Evolutionary conservation across 2,888 invertebrate genomes (phyloP).

Genomic region (Alloscopus bannaensis): DNA sequence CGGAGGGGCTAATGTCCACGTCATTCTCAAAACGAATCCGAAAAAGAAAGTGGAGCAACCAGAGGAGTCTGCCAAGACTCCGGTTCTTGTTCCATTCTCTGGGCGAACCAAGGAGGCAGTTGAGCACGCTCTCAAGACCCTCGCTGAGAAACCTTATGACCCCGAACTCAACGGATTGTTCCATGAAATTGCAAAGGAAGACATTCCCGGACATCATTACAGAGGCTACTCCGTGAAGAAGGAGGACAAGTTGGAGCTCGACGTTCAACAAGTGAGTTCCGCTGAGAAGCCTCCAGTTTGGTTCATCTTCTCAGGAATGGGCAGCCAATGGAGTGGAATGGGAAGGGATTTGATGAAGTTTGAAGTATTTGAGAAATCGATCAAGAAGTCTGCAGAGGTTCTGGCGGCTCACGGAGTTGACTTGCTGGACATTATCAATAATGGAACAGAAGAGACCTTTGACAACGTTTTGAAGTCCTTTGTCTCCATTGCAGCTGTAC

Average conservation of each 20-base stretch:
- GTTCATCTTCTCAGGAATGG: slow-evolving; percentile 99
- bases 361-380: slow-evolving; percentile 87
- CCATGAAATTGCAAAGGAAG: slow-evolving; percentile 83
- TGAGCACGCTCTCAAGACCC: slow-evolving; percentile 64
- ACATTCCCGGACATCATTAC: slow-evolving; percentile 85
- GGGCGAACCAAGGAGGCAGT: slow-evolving; percentile 89
- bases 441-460: slow-evolving; percentile 85
- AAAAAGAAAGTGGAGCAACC: slow-evolving; percentile 77
- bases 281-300: slow-evolving; percentile 88
- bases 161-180: slow-evolving; percentile 86
- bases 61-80: slow-evolving; percentile 74
- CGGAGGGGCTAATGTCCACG: slow-evolving; percentile 97
- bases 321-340: slow-evolving; percentile 79
- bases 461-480: slow-evolving; percentile 93
- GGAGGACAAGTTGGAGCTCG: slow-evolving; percentile 75
- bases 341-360: slow-evolving; percentile 89
- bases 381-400: slow-evolving; percentile 85
- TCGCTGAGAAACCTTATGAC: slow-evolving; percentile 77
- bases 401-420: slow-evolving; percentile 88
- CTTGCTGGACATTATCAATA: slow-evolving; percentile 86
- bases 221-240: slow-evolving; percentile 89
- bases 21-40: slow-evolving; percentile 87
- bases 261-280: slow-evolving; percentile 70
- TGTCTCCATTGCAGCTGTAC: slow-evolving; percentile 95
- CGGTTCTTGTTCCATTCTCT: slow-evolving; percentile 84